These are phyloP conservation scores for Drosophila ambigua DNA, from an alignment of 1,140 invertebrate species.

Conservation along the genomic window DNA sequence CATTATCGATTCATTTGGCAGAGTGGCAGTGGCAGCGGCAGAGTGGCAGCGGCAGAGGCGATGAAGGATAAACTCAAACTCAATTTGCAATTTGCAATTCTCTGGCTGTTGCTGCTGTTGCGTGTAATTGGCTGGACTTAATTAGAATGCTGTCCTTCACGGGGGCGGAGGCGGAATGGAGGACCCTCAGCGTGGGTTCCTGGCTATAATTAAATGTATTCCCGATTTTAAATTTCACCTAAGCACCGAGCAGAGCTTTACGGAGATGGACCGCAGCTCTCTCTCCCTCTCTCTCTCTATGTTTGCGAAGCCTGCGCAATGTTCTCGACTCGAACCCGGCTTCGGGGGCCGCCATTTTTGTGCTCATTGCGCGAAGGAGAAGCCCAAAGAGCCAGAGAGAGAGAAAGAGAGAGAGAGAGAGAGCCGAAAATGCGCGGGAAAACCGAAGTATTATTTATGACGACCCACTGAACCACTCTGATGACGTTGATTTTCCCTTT, in stretches of 20 bases:
- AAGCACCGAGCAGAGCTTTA: background rate
- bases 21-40: no score
- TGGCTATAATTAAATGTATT: constrained; percentile 41
- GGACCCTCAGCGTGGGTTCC: background rate
- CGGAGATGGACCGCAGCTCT: background rate
- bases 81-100: constrained; percentile 40
- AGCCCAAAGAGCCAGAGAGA: background rate
- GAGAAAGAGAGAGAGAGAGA: constrained; percentile 14
- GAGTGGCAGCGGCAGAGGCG: no score
- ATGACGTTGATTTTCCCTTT: constrained; percentile 45
- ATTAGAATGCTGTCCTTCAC: constrained; percentile 33
- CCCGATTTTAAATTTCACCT: constrained; percentile 41
- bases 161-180: background rate
- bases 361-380: constrained; percentile 1
- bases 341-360: constrained; percentile 20
- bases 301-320: constrained; percentile 28
- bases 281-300: background rate
- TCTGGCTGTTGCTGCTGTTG: constrained; percentile 21
- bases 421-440: constrained; percentile 76
- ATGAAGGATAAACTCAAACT: constrained; percentile 6
- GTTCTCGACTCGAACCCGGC: constrained; percentile 2
- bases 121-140: constrained; percentile 57
- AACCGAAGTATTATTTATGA: constrained; percentile 66
- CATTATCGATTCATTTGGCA: constrained; percentile 57
- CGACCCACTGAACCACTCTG: constrained; percentile 79